Evolutionary conservation across 2,888 invertebrate genomes (phyloP).

Genomic region (Apodemia duryi): DNA sequence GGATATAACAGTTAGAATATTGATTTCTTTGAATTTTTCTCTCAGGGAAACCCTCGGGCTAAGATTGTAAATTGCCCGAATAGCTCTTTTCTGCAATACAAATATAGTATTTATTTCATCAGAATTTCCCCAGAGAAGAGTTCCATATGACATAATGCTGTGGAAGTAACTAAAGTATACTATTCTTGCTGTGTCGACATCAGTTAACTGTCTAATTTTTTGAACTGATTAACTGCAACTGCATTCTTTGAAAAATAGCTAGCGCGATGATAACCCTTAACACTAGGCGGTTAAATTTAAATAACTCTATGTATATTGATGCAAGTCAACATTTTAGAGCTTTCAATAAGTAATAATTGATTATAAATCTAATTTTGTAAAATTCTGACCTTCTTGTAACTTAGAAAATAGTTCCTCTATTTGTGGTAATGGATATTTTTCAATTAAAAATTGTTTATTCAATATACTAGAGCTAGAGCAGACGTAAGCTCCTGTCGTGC

Average conservation of each 20-base stretch:
- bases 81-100: too few relatives aligned
- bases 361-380: conserved; percentile 29
- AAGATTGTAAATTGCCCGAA: too few relatives aligned
- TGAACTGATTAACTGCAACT: too few relatives aligned
- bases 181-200: too few relatives aligned
- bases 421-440: conserved; percentile 26
- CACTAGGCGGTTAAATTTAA: background rate
- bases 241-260: conserved; percentile 30
- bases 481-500: background rate
- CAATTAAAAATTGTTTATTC: conserved; percentile 24
- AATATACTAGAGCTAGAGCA: conserved; percentile 16
- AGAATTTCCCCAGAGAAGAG: too few relatives aligned
- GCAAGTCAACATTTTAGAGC: conserved; percentile 21
- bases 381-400: conserved; percentile 27
- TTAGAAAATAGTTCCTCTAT: conserved; percentile 25
- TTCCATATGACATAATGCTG: too few relatives aligned
- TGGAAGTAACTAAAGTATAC: too few relatives aligned
- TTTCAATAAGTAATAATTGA: conserved; percentile 25
- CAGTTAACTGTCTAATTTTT: too few relatives aligned
- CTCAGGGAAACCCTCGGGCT: too few relatives aligned
- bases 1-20: too few relatives aligned
- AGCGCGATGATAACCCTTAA: conserved; percentile 26
- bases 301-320: conserved; percentile 24
- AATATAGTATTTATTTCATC: too few relatives aligned
- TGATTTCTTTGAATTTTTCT: too few relatives aligned